Conservation (phyloP, 1,140 invertebrate genomes). For the Platyscapa corneri region DNA sequence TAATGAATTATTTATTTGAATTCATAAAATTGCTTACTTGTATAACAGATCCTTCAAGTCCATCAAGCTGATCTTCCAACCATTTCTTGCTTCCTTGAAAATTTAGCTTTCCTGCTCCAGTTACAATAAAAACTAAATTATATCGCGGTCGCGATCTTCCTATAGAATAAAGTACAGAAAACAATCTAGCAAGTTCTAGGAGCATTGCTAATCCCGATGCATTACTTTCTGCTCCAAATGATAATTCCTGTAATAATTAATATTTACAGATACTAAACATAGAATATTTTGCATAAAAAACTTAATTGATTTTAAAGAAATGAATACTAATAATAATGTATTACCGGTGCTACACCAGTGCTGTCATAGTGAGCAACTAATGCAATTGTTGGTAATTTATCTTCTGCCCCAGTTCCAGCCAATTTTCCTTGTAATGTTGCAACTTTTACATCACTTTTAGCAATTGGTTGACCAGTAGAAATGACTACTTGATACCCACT, state of each 20-base stretch:
- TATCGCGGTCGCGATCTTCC: conserved; percentile 86
- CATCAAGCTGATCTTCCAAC: conserved; percentile 94
- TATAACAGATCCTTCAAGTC: conserved; percentile 80
- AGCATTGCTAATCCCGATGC: conserved; percentile 93
- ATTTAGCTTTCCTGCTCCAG: conserved; percentile 95
- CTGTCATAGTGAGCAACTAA: conserved; percentile 96
- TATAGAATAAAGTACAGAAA: conserved; percentile 92
- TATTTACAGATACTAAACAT: conserved; percentile 27
- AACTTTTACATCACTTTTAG: conserved; percentile 86
- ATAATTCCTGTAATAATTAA: conserved; percentile 79
- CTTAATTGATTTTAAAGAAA: not conserved
- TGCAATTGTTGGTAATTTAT: conserved; percentile 89
- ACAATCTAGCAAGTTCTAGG: conserved; percentile 90
- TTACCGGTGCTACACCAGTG: conserved; percentile 90
- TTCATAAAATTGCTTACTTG: conserved; percentile 77
- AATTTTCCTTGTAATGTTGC: conserved; percentile 91
- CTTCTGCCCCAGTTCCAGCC: conserved; percentile 84
- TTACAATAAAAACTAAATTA: conserved; percentile 92
- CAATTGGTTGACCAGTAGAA: conserved; percentile 80
- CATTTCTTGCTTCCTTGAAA: conserved; percentile 97
- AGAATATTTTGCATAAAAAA: too few species aligned
- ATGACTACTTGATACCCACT: conserved; percentile 94
- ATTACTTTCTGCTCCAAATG: conserved; percentile 93
- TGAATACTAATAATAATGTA: conserved; percentile 13
- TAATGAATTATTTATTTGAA: not conserved